Conservation (phyloP, 2,888 invertebrate genomes). For the Sinopyrophorus schimmeli region DNA sequence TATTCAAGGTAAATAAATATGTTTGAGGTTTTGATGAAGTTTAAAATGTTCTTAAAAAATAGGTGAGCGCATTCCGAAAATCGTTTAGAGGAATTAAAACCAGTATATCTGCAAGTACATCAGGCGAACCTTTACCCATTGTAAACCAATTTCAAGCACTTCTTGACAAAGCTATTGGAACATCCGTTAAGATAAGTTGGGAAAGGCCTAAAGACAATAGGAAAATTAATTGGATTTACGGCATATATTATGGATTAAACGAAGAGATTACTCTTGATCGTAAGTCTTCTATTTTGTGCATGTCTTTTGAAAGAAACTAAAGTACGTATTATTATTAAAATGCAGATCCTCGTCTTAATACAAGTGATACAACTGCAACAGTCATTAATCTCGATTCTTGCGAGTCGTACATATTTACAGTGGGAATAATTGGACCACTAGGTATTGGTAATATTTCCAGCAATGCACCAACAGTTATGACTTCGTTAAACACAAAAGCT, state of each 20-base stretch:
- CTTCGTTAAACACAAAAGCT: conserved; percentile 67
- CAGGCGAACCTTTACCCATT: conserved; percentile 46
- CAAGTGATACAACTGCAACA: conserved; percentile 59
- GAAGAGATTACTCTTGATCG: conserved; percentile 64
- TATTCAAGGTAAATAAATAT: conserved; percentile 59
- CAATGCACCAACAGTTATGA: conserved; percentile 56
- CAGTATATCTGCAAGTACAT: conserved; percentile 56
- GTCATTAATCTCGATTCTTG: conserved; percentile 71
- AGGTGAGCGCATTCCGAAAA: conserved; percentile 66
- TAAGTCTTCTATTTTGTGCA: conserved; percentile 48
- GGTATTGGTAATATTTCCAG: conserved; percentile 69
- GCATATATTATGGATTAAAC: conserved; percentile 69
- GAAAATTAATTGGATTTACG: conserved; percentile 67
- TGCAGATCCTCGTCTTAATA: conserved; percentile 56
- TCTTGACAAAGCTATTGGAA: conserved; percentile 60
- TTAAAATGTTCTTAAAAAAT: too few relatives aligned
- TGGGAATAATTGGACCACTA: conserved; percentile 66
- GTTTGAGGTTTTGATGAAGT: conserved; percentile 47
- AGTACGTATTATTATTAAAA: conserved; percentile 12
- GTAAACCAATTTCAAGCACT: conserved; percentile 54
- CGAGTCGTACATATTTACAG: conserved; percentile 72
- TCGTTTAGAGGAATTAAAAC: conserved; percentile 60
- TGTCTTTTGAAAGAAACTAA: background rate
- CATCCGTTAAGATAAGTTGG: conserved; percentile 70
- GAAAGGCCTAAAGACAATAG: conserved; percentile 61